Evolutionary conservation across 2,888 invertebrate species (phyloP).

Genomic region (Nomada fabriciana): DNA sequence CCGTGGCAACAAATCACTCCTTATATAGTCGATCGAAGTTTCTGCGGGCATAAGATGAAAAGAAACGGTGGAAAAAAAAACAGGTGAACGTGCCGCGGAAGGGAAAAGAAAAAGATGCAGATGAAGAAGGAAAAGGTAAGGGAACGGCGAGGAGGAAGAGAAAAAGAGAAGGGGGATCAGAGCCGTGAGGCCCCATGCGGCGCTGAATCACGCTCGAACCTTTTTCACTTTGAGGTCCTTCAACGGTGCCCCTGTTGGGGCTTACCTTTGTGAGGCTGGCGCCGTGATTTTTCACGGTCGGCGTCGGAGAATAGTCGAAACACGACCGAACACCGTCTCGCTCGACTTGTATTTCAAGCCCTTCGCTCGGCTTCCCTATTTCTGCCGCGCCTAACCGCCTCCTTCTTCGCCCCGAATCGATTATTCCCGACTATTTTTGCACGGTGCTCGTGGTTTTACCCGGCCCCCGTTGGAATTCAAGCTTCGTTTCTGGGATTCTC

Average conservation of each 20-base stretch:
- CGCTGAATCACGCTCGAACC: constrained; percentile 71
- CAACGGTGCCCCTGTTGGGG: constrained; percentile 40
- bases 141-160: constrained; percentile 13
- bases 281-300: constrained; percentile 78
- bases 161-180: constrained; percentile 15
- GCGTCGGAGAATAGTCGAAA: constrained; percentile 67
- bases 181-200: constrained; percentile 66
- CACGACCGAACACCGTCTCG: constrained; percentile 52
- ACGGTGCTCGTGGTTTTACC: constrained; percentile 10
- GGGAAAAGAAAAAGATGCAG: constrained; percentile 22
- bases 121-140: constrained; percentile 8
- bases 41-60: constrained; percentile 52
- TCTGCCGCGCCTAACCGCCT: neutral
- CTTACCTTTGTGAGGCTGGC: constrained; percentile 71
- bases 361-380: constrained; percentile 24
- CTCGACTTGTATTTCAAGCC: constrained; percentile 50
- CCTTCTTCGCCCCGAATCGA: constrained; percentile 14
- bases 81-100: constrained; percentile 6
- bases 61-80: constrained; percentile 48
- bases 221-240: constrained; percentile 65
- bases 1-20: constrained; percentile 67
- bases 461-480: constrained; percentile 16
- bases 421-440: constrained; percentile 44
- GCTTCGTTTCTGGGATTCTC: constrained; percentile 12
- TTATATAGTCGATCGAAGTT: constrained; percentile 70